Evolutionary conservation across 2,113 vertebrate genomes (phyloP), one percentile per base, ranked within the genome.

Genomic region (Rhizomys pruinosus): DNA sequence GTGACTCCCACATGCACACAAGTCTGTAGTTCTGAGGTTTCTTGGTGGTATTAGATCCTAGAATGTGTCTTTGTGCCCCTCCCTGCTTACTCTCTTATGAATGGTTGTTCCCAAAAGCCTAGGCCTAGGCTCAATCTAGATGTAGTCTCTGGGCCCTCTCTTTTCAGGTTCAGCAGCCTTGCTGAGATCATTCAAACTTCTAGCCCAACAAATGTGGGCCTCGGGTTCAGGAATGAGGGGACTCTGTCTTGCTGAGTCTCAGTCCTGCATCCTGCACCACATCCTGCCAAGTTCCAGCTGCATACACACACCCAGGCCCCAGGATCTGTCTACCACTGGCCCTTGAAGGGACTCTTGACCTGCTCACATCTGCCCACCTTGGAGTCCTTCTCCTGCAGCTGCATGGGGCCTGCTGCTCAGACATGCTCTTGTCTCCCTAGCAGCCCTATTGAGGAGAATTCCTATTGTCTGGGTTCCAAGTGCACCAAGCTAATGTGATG

Each of bases 281-380:
- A 17, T 29, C 64, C 32, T 52, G 15, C 61, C 34, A 3, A 42
- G 39, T 22, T 32, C 25, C 13, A 47, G 5, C 22, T 39, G 64
- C n/a, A n/a, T n/a, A n/a, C 7, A 2, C 1, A 0, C 11, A 6
- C 12, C 52, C 7, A 64, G 23, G 25, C 3, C 16, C 1, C 22
- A 72, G 20, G 13, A n/a, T 57, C 25, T 74, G 59, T 22, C 37
- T 29, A 27, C 1, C 19, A 5, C 69, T 74, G 64, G 15, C 61
- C 23, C 9, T 32, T 39, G 16, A 66, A 42, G 32, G 27, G 13
- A 20, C 19, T 37, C 42, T 22, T 10, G 3, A n/a, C 29, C 63
- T 84, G 37, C n/a, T 25, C 59, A 27, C 8, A 23, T 5, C 29
- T 6, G 3, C 20, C 7, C 39, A 27, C 6, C 5, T 32, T 64